Percentiles rank a stretch among this genome's conserved stretches.
phyloP scores from a whole-genome alignment of 23 tunicate genomes.

The Halocynthia roretzi region DNA sequence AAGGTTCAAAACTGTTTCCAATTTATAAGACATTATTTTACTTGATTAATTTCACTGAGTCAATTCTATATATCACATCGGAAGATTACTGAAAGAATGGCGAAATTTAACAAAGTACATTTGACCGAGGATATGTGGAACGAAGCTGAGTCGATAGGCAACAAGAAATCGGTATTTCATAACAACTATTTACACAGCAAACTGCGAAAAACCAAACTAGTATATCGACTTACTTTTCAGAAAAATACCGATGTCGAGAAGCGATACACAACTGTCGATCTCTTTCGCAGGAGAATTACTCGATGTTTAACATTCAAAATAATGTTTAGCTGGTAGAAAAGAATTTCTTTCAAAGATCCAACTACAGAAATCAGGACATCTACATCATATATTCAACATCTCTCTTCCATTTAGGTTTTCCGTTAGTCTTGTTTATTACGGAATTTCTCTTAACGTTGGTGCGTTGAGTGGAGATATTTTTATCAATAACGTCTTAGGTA shows the following conservation, averaged over 20 bases:
- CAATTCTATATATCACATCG: neutral
- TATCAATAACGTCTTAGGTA: slow-evolving; percentile 43
- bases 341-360: neutral
- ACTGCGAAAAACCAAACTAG: too few species aligned
- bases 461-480: slow-evolving; percentile 38
- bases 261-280: slow-evolving; percentile 16
- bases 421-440: slow-evolving; percentile 36
- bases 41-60: neutral
- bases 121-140: slow-evolving; percentile 26
- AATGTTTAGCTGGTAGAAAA: slow-evolving; percentile 35
- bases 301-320: slow-evolving; percentile 31
- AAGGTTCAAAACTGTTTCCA: neutral
- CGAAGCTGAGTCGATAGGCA: slow-evolving; percentile 14
- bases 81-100: neutral
- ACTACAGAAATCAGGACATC: neutral
- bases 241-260: too few species aligned
- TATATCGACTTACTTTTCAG: too few species aligned
- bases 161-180: neutral
- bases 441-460: slow-evolving; percentile 39
- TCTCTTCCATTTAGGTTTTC: slow-evolving; percentile 29
- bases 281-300: slow-evolving; percentile 21
- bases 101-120: neutral
- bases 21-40: too few species aligned
- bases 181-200: too few species aligned
- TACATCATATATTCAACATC: neutral